These are phyloP conservation scores for Melanophora roralis DNA, from an alignment of 2,888 invertebrate species.

Conservation along the genomic window DNA sequence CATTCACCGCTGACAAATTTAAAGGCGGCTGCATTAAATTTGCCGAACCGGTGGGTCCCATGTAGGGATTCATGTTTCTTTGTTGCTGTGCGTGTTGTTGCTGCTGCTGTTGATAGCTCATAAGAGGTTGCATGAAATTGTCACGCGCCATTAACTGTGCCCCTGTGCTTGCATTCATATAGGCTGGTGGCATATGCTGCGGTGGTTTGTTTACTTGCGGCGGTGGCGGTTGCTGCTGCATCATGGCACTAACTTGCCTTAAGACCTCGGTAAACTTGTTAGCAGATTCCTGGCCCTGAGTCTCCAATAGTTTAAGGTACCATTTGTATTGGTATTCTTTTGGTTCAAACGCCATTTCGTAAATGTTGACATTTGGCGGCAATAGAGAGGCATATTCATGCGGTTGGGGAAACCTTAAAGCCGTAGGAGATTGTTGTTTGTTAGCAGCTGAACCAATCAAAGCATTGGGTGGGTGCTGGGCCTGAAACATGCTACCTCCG, in stretches of 20 bases:
- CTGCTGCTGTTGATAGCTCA: constrained; percentile 60
- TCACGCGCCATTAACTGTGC: constrained; percentile 54
- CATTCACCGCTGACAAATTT: constrained; percentile 52
- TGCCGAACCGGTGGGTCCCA: constrained; percentile 56
- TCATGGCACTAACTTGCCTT: constrained; percentile 73
- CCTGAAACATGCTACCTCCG: constrained; percentile 66
- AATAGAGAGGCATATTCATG: constrained; percentile 77
- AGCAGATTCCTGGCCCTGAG: constrained; percentile 79
- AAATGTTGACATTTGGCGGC: constrained; percentile 80
- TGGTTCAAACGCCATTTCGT: constrained; percentile 80
- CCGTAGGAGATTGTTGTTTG: constrained; percentile 65
- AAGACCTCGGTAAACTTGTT: constrained; percentile 79
- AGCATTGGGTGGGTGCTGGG: constrained; percentile 61
- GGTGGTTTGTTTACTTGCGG: constrained; percentile 58
- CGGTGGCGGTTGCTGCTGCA: constrained; percentile 69
- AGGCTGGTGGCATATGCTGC: constrained; percentile 59
- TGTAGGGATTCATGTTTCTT: constrained; percentile 60
- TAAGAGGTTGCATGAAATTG: constrained; percentile 54
- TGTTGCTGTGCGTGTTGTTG: constrained; percentile 67
- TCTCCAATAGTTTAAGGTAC: constrained; percentile 79
- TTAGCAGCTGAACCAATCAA: constrained; percentile 64
- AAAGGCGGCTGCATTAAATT: constrained; percentile 56
- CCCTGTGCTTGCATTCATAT: constrained; percentile 32
- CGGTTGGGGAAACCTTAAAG: constrained; percentile 70
- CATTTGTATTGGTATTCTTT: constrained; percentile 79